Evolutionary conservation across 2,888 invertebrate species (phyloP), one percentile per base, ranked within the genome.

Genomic region (Polyploca ridens): DNA sequence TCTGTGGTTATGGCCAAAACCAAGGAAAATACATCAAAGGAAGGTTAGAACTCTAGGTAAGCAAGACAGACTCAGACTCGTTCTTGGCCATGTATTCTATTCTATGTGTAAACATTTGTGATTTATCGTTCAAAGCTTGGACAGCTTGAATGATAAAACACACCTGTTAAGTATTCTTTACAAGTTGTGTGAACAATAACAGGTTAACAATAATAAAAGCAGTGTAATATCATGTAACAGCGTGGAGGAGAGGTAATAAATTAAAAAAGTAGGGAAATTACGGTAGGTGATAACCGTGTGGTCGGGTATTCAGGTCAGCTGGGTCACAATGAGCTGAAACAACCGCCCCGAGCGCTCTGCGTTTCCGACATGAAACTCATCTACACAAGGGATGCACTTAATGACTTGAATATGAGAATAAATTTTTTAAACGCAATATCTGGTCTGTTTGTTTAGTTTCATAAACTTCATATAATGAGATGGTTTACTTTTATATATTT

Each of bases 211-310:
- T 46, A 16, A 49, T 19, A 54, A 54, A 54, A 14, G 54, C 10
- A 54, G 54, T 7, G 54, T 19, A 2, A 19, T 1, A 54, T 19
- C 16, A 19, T 54, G 54, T 54, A 16, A n/a, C 19, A 19, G 19
- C 16, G 7, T 49, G 16, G 11, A 49, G n/a, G 11, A 49, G n/a
- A 54, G 54, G 70, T 67, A 68, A 73, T 74, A 73, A 75, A 74
- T 79, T 77, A 75, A 75, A 79, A 76, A 66, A 54, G 54, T 54
- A 63, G 66, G 67, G 69, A 75, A 77, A 75, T 75, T 27, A 66
- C 64, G 71, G 54, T 71, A 75, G 73, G 70, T 76, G 72, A 74
- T 74, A 75, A 69, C 64, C 70, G 63, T 64, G 64, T 8, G 49
- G 16, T 49, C 49, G 54, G 54, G 54, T 54, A 54, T 54, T 54